Conservation (phyloP, 1,140 invertebrate species). For the Chironomus striatipennis region DNA sequence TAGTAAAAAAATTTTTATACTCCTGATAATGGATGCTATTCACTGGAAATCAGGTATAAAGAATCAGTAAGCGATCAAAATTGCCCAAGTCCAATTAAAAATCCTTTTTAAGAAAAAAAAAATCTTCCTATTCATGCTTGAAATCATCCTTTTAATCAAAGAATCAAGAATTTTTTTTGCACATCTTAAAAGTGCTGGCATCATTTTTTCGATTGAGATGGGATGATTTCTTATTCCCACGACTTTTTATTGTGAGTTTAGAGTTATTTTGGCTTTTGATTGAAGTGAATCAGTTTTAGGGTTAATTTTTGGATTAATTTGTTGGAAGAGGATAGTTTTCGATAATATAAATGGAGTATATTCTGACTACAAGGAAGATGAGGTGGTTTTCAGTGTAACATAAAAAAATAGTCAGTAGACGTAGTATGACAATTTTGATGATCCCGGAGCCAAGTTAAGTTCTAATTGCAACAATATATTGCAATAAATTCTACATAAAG, state of each 20-base stretch:
- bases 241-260: not conserved
- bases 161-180: not conserved
- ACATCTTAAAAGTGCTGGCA: not conserved
- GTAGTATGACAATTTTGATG: no score
- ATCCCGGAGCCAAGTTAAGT: no score
- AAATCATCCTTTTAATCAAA: slow-evolving; percentile 11
- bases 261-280: no score
- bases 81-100: slow-evolving; percentile 17
- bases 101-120: not conserved
- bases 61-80: not conserved
- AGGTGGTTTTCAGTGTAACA: no score
- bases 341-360: no score
- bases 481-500: no score
- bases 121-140: not conserved
- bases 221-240: not conserved
- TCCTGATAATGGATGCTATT: slow-evolving; percentile 6
- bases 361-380: no score
- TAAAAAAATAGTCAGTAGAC: no score
- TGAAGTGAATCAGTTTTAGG: no score
- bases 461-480: no score
- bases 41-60: slow-evolving; percentile 19
- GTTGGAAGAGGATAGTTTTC: no score
- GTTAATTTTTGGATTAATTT: no score
- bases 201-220: not conserved
- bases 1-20: not conserved